These are phyloP conservation scores for Orchesellides sinensis DNA, from an alignment of 2,888 invertebrate genomes.

Conservation along the genomic window DNA sequence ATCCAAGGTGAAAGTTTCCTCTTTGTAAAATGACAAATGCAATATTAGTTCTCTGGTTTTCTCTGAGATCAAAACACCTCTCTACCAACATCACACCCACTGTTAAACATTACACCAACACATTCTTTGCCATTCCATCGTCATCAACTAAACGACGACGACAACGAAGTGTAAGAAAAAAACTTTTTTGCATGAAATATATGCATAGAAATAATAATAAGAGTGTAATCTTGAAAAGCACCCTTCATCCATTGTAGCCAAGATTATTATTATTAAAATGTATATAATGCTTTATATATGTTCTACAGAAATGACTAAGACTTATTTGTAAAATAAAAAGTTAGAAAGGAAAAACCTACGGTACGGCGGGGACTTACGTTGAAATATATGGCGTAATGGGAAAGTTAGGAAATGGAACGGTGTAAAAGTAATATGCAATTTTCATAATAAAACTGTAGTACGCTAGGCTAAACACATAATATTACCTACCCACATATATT, in stretches of 20 bases:
- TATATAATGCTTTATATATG: background rate
- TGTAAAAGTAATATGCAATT: conserved; percentile 51
- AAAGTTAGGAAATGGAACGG: conserved; percentile 32
- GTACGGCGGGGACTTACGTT: conserved; percentile 10
- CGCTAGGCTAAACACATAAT: background rate
- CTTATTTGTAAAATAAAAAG: conserved; percentile 3
- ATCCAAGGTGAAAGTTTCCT: conserved; percentile 40
- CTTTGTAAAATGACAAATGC: conserved; percentile 69
- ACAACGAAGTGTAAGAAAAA: too few relatives aligned
- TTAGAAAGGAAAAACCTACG: conserved; percentile 8
- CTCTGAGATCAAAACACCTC: conserved; percentile 37
- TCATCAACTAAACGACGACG: too few relatives aligned
- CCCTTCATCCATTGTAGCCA: too few relatives aligned
- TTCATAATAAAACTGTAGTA: conserved; percentile 35
- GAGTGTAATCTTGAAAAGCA: too few relatives aligned
- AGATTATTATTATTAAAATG: too few relatives aligned
- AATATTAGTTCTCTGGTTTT: conserved; percentile 53
- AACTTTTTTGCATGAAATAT: too few relatives aligned
- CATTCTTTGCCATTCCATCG: too few relatives aligned
- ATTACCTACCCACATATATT: background rate
- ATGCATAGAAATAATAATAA: too few relatives aligned
- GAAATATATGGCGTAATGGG: conserved; percentile 45
- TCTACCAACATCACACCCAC: background rate
- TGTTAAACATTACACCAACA: too few relatives aligned
- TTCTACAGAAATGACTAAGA: background rate